Evolutionary conservation across 2,797 vertebrate species (phyloP).

Genomic region (Pipistrellus nathusii): DNA sequence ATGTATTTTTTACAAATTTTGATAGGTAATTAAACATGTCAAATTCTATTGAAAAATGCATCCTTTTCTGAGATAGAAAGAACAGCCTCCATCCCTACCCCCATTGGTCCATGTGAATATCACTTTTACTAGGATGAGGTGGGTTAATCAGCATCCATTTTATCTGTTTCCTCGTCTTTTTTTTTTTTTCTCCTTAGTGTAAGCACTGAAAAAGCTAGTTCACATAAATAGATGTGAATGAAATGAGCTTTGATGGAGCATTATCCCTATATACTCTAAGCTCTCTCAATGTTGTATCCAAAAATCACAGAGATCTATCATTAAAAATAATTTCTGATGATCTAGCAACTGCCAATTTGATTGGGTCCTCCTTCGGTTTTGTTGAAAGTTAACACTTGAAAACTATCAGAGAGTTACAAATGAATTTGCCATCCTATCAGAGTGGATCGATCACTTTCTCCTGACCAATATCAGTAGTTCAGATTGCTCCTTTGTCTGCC

Average conservation of each 20-base stretch:
- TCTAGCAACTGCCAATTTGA: not conserved
- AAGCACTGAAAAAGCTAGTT: not conserved
- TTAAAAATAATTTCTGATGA: not conserved
- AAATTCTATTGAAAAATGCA: constrained; percentile 28
- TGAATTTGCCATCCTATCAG: not conserved
- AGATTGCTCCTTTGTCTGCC: not conserved
- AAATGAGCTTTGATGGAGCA: not conserved
- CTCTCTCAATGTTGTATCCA: not conserved
- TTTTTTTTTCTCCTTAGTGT: not conserved
- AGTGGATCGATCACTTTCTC: not conserved
- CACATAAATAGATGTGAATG: not conserved
- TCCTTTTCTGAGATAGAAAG: not conserved
- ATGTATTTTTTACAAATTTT: not conserved
- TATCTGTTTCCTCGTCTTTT: not conserved
- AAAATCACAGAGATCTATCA: not conserved
- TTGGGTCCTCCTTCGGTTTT: not conserved
- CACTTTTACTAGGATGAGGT: not conserved
- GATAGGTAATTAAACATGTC: not conserved
- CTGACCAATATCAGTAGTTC: not conserved
- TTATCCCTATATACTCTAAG: not conserved
- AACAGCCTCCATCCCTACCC: not conserved
- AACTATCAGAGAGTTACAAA: not conserved
- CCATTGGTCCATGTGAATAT: not conserved
- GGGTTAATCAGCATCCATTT: not conserved
- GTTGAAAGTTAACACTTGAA: not conserved